Evolutionary conservation across 2,113 vertebrate genomes (phyloP).

Genomic region (Pao palembangensis): DNA sequence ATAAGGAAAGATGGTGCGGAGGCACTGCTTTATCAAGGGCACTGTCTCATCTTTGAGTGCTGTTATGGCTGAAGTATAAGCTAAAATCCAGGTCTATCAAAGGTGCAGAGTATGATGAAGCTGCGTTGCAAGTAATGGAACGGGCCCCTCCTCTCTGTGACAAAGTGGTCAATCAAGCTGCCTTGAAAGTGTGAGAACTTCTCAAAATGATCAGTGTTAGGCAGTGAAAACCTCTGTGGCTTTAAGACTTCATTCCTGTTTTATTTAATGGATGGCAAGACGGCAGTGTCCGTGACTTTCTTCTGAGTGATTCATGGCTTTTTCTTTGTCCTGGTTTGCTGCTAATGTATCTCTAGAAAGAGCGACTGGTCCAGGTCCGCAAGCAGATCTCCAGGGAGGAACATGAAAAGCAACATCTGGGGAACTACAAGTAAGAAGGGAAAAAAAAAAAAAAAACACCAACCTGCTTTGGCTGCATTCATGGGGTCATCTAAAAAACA

Average conservation of each 20-base stretch:
- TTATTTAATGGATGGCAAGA: background rate
- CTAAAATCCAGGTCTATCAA: constrained; percentile 35
- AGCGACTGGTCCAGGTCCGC: constrained; percentile 91
- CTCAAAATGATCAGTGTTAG: constrained; percentile 43
- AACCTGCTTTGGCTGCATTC: constrained; percentile 38
- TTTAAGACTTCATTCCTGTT: constrained; percentile 29
- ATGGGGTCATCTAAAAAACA: constrained; percentile 43
- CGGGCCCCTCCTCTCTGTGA: constrained; percentile 32
- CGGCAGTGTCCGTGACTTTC: constrained; percentile 1
- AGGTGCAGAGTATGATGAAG: constrained; percentile 26
- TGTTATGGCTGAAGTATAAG: constrained; percentile 42
- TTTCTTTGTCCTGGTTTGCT: constrained; percentile 2
- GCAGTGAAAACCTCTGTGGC: background rate
- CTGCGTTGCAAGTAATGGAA: constrained; percentile 30
- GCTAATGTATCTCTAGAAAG: constrained; percentile 82
- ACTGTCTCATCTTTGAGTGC: constrained; percentile 40
- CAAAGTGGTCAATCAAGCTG: constrained; percentile 53
- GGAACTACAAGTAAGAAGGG: constrained; percentile 90
- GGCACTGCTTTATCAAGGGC: constrained; percentile 46
- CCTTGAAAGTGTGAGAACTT: constrained; percentile 10
- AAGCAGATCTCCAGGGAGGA: constrained; percentile 94
- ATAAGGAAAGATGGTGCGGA: constrained; percentile 44
- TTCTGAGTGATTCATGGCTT: constrained; percentile 9
- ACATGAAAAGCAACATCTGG: constrained; percentile 94
- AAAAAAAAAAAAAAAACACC: constrained; percentile 6